Conservation (phyloP, 2,113 vertebrate species). For the Neofelis nebulosa region DNA sequence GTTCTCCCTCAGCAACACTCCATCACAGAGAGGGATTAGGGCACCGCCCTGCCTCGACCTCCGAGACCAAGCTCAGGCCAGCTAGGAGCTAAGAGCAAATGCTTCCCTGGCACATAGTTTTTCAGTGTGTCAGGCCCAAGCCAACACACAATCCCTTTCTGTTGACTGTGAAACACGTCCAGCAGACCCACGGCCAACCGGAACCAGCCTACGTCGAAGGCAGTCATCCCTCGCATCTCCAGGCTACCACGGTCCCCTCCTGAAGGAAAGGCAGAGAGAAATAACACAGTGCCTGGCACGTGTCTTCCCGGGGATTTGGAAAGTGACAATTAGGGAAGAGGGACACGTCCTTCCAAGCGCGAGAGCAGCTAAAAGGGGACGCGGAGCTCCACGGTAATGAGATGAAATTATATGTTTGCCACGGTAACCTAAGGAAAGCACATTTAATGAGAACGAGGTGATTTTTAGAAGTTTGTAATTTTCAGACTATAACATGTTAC, state of each 20-base stretch:
- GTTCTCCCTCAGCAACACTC: background rate
- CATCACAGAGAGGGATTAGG: rapidly evolving
- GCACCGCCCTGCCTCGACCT: rapidly evolving
- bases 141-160: background rate
- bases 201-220: rapidly evolving
- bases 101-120: background rate
- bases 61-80: background rate
- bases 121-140: background rate
- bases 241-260: background rate
- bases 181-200: rapidly evolving
- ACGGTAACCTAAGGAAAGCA: background rate
- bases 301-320: background rate
- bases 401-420: background rate
- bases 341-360: rapidly evolving
- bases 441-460: background rate
- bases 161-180: background rate
- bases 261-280: background rate
- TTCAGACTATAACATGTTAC: background rate
- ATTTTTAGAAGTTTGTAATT: slow-evolving; percentile 21
- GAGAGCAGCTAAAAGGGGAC: background rate
- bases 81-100: background rate
- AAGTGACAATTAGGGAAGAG: background rate
- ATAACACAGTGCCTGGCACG: rapidly evolving
- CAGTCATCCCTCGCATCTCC: background rate
- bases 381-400: rapidly evolving